Conservation (phyloP, 2,797 vertebrate species). For the Fringilla coelebs region DNA sequence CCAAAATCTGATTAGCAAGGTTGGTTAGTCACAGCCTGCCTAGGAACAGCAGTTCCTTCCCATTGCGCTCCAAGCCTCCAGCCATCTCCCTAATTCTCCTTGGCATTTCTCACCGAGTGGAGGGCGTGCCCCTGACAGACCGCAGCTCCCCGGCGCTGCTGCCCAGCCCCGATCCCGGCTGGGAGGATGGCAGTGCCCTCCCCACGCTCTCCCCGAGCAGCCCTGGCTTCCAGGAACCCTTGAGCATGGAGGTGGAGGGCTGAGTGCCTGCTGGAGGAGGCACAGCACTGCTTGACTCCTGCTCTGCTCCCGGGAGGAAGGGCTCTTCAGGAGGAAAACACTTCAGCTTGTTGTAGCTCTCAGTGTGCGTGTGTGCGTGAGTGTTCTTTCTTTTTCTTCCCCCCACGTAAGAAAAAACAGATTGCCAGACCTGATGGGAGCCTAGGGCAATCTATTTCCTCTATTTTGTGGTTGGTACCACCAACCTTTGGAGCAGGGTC, state of each 20-base stretch:
- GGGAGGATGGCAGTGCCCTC: not conserved
- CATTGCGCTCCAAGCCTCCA: not conserved
- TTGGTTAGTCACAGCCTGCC: slow-evolving; percentile 5
- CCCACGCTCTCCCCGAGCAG: not conserved
- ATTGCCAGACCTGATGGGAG: not conserved
- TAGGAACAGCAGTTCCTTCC: not conserved
- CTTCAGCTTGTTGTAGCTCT: not conserved
- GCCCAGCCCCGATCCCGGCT: not conserved
- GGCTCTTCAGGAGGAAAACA: slow-evolving; percentile 3
- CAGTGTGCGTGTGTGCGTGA: not conserved
- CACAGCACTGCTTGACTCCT: not conserved
- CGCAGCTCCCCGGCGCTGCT: not conserved
- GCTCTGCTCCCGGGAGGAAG: not conserved
- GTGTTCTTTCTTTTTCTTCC: not conserved
- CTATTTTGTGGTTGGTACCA: not conserved
- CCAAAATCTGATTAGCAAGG: not conserved
- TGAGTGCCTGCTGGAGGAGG: not conserved
- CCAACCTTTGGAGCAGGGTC: not conserved
- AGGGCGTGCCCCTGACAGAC: accelerated
- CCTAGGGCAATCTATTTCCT: not conserved
- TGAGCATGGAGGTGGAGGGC: not conserved
- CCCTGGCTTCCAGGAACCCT: not conserved
- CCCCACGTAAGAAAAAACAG: not conserved
- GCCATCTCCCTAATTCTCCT: not conserved
- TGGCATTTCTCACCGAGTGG: not conserved